Percentiles rank a stretch among this genome's conserved stretches.
These are phyloP conservation scores for Hozukius guyotensis DNA, from an alignment of 2,797 vertebrate genomes.

Conservation along the genomic window DNA sequence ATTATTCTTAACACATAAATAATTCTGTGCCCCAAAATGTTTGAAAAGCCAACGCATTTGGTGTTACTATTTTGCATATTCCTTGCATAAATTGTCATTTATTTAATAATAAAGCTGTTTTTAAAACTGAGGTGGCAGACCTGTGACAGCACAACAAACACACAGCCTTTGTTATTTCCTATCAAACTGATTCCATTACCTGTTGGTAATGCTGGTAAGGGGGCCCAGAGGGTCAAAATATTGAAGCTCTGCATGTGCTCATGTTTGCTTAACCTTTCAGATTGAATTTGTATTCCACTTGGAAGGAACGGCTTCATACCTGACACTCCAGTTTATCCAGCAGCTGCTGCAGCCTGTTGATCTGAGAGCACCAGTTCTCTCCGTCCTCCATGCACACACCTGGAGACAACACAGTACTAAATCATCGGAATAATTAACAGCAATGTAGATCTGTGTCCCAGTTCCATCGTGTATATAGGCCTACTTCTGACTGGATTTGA, in stretches of 20 bases:
- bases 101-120: neutral
- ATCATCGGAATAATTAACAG: neutral
- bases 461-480: neutral
- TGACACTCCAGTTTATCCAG: slow-evolving; percentile 94
- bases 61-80: slow-evolving; percentile 3
- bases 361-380: slow-evolving; percentile 91
- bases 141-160: neutral
- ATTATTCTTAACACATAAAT: neutral
- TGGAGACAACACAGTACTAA: slow-evolving; percentile 49
- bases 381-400: slow-evolving; percentile 83
- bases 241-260: neutral
- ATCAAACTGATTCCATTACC: neutral
- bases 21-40: neutral
- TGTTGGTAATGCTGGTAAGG: neutral
- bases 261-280: neutral
- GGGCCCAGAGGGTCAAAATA: neutral
- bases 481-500: neutral
- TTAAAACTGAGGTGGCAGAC: neutral
- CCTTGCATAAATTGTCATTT: neutral
- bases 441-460: neutral
- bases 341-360: slow-evolving; percentile 92
- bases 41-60: neutral
- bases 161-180: neutral
- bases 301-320: slow-evolving; percentile 70
- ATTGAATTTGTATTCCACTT: neutral